These are phyloP conservation scores for Gorsachius goisagi DNA, from an alignment of 2,113 vertebrate species.

Conservation along the genomic window DNA sequence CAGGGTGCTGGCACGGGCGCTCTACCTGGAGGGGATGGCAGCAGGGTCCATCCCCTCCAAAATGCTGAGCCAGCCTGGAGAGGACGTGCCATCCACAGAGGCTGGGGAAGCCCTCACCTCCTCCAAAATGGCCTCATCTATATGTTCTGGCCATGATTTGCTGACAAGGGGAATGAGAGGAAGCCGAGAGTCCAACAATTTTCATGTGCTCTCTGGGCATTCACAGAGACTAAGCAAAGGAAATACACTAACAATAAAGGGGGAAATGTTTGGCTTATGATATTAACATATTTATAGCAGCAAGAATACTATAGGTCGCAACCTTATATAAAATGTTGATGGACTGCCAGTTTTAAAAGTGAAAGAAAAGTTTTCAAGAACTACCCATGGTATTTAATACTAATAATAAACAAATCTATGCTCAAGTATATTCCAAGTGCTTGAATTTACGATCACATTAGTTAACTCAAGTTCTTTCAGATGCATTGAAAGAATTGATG, in stretches of 20 bases:
- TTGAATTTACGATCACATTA: neutral
- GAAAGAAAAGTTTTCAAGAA: neutral
- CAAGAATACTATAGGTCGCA: neutral
- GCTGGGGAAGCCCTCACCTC: neutral
- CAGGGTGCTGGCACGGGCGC: neutral
- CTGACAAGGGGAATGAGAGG: neutral
- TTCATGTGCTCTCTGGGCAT: neutral
- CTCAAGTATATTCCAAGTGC: neutral
- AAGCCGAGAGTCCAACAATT: neutral
- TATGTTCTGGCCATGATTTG: neutral
- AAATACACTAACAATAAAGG: constrained; percentile 34
- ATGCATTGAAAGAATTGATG: constrained; percentile 26
- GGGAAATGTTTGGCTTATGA: constrained; percentile 21
- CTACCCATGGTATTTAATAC: neutral
- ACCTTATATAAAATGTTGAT: neutral
- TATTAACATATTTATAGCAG: constrained; percentile 7
- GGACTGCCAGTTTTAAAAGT: neutral
- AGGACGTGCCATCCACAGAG: neutral
- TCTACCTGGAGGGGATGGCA: neutral
- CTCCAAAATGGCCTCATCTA: neutral
- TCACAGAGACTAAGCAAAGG: neutral
- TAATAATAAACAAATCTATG: neutral
- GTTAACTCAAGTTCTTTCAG: neutral
- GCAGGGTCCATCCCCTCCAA: neutral
- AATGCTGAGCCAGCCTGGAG: neutral